Evolutionary conservation across 1,140 invertebrate genomes (phyloP).

Genomic region (Phenacoccus solenopsis): DNA sequence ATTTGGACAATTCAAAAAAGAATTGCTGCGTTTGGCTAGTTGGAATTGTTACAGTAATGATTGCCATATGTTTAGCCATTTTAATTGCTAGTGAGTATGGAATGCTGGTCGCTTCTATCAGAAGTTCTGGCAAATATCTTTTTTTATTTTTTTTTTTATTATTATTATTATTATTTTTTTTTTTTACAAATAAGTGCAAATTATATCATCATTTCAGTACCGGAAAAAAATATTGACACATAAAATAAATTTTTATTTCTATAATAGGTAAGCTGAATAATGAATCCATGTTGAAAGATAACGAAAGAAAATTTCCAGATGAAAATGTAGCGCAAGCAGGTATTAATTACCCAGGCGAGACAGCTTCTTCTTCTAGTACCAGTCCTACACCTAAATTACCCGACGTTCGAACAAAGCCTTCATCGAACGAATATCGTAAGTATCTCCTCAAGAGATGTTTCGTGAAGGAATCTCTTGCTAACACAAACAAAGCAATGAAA

Average conservation of each 20-base stretch:
- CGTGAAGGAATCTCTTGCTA: too few relatives aligned
- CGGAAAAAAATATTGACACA: too few relatives aligned
- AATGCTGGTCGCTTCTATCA: neutral
- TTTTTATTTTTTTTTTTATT: neutral
- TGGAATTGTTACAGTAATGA: conserved; percentile 43
- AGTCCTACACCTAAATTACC: neutral
- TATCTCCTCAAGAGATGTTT: too few relatives aligned
- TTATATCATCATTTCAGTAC: too few relatives aligned
- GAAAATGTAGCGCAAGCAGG: neutral
- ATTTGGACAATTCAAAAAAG: conserved; percentile 40
- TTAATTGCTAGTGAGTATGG: conserved; percentile 49
- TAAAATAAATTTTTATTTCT: too few relatives aligned
- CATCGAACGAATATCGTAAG: neutral
- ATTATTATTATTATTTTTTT: too few relatives aligned
- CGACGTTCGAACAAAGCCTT: neutral
- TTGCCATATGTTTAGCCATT: conserved; percentile 53
- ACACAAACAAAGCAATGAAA: too few relatives aligned
- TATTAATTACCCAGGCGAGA: neutral
- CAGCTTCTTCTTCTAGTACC: neutral
- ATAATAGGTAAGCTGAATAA: neutral
- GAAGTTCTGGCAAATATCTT: neutral
- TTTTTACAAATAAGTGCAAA: too few relatives aligned
- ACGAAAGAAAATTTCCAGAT: neutral
- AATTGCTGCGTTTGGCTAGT: conserved; percentile 29
- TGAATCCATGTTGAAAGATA: neutral